phyloP scores from a whole-genome alignment of 2,113 vertebrate genomes.

The Variabilichromis moorii region DNA sequence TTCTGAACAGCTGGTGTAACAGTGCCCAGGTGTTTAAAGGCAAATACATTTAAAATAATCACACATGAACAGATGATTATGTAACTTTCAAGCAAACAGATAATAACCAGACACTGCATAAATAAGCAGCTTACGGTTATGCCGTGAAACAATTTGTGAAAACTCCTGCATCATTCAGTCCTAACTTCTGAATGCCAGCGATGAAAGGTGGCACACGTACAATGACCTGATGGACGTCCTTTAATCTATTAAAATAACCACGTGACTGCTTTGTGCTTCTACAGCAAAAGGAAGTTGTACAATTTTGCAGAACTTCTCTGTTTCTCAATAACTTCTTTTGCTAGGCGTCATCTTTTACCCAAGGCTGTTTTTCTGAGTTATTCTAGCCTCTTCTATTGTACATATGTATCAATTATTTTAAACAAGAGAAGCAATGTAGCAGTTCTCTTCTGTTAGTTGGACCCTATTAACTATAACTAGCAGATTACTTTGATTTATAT shows the following conservation, averaged over 20 bases:
- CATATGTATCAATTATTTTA: background rate
- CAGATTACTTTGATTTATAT: background rate
- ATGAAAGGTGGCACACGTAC: background rate
- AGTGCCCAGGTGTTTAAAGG: background rate
- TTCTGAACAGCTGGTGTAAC: background rate
- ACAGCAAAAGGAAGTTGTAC: background rate
- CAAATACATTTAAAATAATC: background rate
- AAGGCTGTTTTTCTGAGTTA: background rate
- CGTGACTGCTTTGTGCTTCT: background rate
- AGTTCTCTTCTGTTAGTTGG: background rate
- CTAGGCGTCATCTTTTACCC: background rate
- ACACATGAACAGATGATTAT: background rate
- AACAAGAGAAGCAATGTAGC: background rate
- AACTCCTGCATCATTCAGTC: background rate
- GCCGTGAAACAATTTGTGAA: background rate
- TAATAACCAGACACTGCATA: background rate
- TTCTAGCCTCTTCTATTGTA: background rate
- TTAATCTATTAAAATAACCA: background rate
- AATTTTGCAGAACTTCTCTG: background rate
- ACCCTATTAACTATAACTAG: background rate
- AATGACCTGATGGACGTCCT: background rate
- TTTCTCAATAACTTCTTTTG: background rate
- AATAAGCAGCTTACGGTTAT: constrained; percentile 37
- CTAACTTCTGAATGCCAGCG: background rate
- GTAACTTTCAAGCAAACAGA: background rate